Conservation (phyloP, 1,140 invertebrate genomes). For the Teleogryllus occipitalis region DNA sequence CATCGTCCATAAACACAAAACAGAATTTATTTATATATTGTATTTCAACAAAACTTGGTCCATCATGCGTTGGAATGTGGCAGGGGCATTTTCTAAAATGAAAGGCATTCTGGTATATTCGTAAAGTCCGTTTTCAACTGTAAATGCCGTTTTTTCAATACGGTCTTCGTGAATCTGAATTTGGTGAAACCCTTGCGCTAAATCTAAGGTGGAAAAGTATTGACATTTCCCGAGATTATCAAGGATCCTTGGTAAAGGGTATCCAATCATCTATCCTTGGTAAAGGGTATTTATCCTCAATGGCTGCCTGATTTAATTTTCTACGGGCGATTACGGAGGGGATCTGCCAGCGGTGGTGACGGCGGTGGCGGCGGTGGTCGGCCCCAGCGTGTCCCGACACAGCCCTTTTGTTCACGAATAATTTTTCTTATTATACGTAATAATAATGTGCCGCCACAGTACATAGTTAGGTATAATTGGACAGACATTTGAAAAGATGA, state of each 20-base stretch:
- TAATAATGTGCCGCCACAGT: no score
- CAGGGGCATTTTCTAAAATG: constrained; percentile 28
- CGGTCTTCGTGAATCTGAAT: no score
- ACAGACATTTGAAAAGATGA: no score
- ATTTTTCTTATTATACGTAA: no score
- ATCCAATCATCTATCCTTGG: no score
- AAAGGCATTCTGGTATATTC: constrained; percentile 27
- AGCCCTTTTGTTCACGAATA: no score
- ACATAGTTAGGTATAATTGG: no score
- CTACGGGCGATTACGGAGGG: no score
- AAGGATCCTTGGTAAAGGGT: constrained; percentile 41
- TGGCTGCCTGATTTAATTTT: constrained; percentile 28
- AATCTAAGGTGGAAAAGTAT: constrained; percentile 37
- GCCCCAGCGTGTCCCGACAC: no score
- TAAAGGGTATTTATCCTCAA: constrained; percentile 35
- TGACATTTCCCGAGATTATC: constrained; percentile 18
- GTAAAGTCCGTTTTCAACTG: constrained; percentile 24
- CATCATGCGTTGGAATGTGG: constrained; percentile 27
- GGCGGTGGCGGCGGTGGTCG: no score
- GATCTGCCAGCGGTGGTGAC: no score
- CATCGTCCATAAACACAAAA: constrained; percentile 27
- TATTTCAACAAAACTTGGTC: constrained; percentile 21
- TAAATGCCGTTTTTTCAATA: constrained; percentile 34
- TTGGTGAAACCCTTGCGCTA: constrained; percentile 39
- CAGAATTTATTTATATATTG: background rate